Evolutionary conservation across 2,888 invertebrate genomes (phyloP), one percentile per base, ranked within the genome.

Genomic region (Phlogophora meticulosa): DNA sequence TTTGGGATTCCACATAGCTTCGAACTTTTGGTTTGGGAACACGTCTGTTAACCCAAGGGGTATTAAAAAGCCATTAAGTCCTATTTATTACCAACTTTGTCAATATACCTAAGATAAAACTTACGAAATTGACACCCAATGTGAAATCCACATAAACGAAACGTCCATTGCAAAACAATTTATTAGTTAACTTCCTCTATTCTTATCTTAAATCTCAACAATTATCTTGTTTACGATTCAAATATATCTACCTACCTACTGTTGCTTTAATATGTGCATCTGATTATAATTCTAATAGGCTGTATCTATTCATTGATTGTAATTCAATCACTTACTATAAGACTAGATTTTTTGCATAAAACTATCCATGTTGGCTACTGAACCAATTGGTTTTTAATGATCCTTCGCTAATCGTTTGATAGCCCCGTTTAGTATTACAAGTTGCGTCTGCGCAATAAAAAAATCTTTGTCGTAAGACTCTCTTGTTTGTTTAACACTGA

Each of bases 261-360:
- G 56, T 74, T 48, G 46, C 24, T 57, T 32, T 78, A 76, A 80
- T 78, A 49, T 77, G 80, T 76, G 61, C 74, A 70, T 40, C 40
- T 72, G 43, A 77, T 80, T 81, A 81, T 28, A 28, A 80, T 81
- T 80, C 46, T 73, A 73, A 73, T 67, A 76, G 76, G 64, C 52
- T 69, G 46, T 61, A n/a, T 59, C 67, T 56, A 64, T 77, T 61
- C 57, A 78, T 80, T 72, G 81, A 78, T 80, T 81, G 78, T 77
- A 69, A 62, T 70, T 80, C 77, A 75, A 82, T 82, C 71, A 75
- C 81, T 82, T 73, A 70, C 56, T 76, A 79, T 82, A 78, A 42
- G 10, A 52, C 46, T 62, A 46, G 56, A 51, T 43, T 71, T 80
- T 81, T 67, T 65, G 46, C 61, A 61, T 72, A 59, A 53, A 36